Base-by-base conservation (phyloP, 2,113 vertebrate genomes). In the Pangasianodon gigas region DNA sequence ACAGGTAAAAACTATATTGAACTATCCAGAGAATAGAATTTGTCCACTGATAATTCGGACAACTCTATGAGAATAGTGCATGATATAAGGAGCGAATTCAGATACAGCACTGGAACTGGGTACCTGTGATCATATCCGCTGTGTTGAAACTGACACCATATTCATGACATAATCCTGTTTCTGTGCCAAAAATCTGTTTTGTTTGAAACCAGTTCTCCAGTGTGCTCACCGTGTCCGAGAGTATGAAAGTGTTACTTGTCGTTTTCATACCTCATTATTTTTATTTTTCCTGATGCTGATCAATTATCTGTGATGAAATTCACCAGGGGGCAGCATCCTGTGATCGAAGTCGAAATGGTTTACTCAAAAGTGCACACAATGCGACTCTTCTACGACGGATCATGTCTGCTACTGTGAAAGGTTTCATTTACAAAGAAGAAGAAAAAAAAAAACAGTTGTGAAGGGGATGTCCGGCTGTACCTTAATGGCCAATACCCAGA, bases 241-340 rank as follows among this genome's bases (percentile, higher is more conserved):
- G 44, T 46, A 5, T 46, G 74, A 77, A 77, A 77, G 21, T 1
- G 19, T 77, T 46, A 46, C 74, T 75, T 48, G 32, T 16, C 7
- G 32, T 13, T 74, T 6, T 32, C 4, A 2, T 18, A 41, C 5
- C 6, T 2, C 4, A 8, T 41, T 44, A 9, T 77, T 75, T 3
- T 26, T 48, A 10, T 51, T 48, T 29, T 81, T 54, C n/a, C 41
- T 37, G 1, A 6, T 52, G 0, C 18, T 29, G 10, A 21, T 32
- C 32, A 41, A 14, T 56, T 46, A 62, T 84, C 18, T 0, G 14
- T 51, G 7, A 51, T 11, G 46, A 37, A 5, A 2, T 88, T 94
- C 94, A 95, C 94, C 93, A 96, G 94, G 94, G 94, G 94, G 95
- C 95, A 95, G 94, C 94, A 90, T 95, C 89, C 91, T 81, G 75